Percentiles rank a stretch among this genome's conserved stretches.
Conservation (phyloP, 2,797 vertebrate species). For the Pyrocephalus nanus region DNA sequence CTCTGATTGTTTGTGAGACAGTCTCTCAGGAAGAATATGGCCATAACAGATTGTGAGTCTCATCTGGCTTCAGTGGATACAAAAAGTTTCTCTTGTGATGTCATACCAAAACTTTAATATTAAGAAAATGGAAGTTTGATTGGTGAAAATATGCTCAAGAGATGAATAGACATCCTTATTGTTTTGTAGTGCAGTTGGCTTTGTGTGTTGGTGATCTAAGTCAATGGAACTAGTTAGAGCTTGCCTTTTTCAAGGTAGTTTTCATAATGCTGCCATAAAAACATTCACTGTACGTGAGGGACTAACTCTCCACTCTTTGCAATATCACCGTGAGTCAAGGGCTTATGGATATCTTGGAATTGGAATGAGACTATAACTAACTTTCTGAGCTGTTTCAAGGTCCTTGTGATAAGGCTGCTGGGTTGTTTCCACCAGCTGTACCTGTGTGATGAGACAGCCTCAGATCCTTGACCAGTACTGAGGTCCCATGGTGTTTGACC, state of each 20-base stretch:
- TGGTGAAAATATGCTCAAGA: slow-evolving; percentile 45
- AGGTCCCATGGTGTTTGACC: background rate
- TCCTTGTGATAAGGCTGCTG: background rate
- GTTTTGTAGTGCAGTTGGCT: slow-evolving; percentile 27
- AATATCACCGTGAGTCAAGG: background rate
- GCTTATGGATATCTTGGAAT: background rate
- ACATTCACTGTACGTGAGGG: accelerated
- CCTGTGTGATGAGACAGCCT: background rate
- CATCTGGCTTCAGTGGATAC: slow-evolving; percentile 20
- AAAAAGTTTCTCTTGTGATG: slow-evolving; percentile 55
- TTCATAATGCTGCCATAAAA: background rate
- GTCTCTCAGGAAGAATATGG: slow-evolving; percentile 67
- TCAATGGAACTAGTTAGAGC: background rate
- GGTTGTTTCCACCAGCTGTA: background rate
- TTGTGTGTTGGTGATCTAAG: slow-evolving; percentile 27
- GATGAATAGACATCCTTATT: slow-evolving; percentile 36
- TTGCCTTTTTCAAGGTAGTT: background rate
- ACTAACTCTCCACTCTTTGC: accelerated
- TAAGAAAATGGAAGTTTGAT: slow-evolving; percentile 33
- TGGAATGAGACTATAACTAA: background rate
- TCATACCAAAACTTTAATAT: slow-evolving; percentile 56
- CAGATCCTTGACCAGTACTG: background rate
- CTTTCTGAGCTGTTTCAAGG: background rate
- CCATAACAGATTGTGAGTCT: slow-evolving; percentile 52
- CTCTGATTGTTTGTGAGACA: slow-evolving; percentile 73